These are phyloP conservation scores for Tortrix viridana DNA, from an alignment of 2,888 invertebrate genomes.

Conservation along the genomic window DNA sequence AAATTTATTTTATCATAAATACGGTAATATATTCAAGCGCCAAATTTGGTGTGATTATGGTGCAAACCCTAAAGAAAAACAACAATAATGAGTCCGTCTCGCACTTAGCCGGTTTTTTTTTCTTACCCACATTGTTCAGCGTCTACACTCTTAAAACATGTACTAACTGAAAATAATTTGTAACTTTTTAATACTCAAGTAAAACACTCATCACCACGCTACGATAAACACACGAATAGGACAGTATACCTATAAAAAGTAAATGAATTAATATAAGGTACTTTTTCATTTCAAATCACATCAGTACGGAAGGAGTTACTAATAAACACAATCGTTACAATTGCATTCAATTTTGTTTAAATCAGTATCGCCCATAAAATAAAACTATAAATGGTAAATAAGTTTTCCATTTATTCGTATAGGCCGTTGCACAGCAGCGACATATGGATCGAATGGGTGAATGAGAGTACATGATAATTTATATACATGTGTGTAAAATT, in stretches of 20 bases:
- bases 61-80: too few species aligned
- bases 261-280: conserved; percentile 1
- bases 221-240: neutral
- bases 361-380: conserved; percentile 6
- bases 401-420: conserved; percentile 3
- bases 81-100: too few species aligned
- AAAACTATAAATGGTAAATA: conserved; percentile 6
- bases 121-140: conserved; percentile 13
- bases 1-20: too few species aligned
- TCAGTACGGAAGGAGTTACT: neutral
- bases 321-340: neutral
- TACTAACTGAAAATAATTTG: conserved; percentile 1
- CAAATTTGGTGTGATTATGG: too few species aligned
- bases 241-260: conserved; percentile 1
- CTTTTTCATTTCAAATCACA: neutral
- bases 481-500: too few species aligned
- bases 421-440: too few species aligned
- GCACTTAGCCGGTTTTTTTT: too few species aligned
- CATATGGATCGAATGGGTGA: too few species aligned
- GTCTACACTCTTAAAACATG: neutral
- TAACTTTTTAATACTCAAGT: neutral
- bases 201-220: neutral
- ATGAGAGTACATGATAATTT: too few species aligned
- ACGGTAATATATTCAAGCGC: too few species aligned
- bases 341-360: neutral